Evolutionary conservation across 2,113 vertebrate species (phyloP), one percentile per base, ranked within the genome.

Genomic region (Telmatochromis brachygnathus): DNA sequence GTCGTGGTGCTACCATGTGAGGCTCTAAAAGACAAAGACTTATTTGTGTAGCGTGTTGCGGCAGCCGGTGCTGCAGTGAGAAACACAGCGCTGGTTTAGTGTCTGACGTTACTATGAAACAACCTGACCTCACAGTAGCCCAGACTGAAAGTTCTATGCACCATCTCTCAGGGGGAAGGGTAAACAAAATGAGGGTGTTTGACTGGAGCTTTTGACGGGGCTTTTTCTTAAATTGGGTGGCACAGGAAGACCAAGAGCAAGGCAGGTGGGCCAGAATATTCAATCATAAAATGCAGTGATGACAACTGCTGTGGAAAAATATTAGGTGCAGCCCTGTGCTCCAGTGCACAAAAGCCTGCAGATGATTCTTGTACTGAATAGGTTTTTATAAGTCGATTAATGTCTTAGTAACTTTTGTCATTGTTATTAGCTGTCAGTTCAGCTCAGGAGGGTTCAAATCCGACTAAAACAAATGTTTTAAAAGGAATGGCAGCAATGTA

Each of bases 21-120:
- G 93, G 82, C 77, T 58, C 33, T 45, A 21, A 58, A 56, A 87
- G 83, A 96, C 94, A 95, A 96, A 95, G 94, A 89, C 81, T 49
- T 87, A 54, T 93, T 93, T 96, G 93, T 94, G 88, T 58, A n/a
- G 73, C 15, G 21, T 84, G 65, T 87, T 79, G 7, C 11, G 42
- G 87, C 68, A 51, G 88, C 80, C 45, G 4, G 83, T 85, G 70
- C 37, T 79, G 53, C 82, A 77, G 53, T 65, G 73, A 81, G 70
- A 89, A 62, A 88, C 70, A 55, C 55, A 68, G 80, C 28, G 11
- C 28, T 53, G 28, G 87, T 91, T 85, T 73, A 75, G 89, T 84
- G 79, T 82, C 56, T 37, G 83, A 70, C 7, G 30, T 86, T 87
- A 83, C 55, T 91, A 84, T 88, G 84, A 89, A 90, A 83, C 84